These are phyloP conservation scores for Amiota communis DNA, from an alignment of 2,888 invertebrate species.

Conservation along the genomic window DNA sequence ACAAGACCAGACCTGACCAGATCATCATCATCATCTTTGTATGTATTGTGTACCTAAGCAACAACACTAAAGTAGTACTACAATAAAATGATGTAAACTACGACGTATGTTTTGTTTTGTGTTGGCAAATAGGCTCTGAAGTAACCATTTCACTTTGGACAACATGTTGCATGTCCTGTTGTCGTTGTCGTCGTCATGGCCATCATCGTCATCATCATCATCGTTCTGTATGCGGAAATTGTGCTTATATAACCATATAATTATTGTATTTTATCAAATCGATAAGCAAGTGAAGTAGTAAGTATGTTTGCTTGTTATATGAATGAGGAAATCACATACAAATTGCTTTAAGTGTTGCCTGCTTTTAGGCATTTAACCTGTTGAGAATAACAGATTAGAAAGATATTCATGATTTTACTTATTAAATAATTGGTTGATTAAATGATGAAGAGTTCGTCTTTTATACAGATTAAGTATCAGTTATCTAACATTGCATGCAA, in stretches of 20 bases:
- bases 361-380: constrained; percentile 2
- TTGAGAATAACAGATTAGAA: no score
- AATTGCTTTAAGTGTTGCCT: constrained; percentile 1
- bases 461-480: not conserved
- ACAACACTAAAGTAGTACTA: no score
- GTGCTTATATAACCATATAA: constrained; percentile 57
- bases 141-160: constrained; percentile 26
- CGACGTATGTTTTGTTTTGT: no score
- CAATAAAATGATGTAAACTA: no score
- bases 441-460: not conserved
- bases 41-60: no score
- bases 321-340: constrained; percentile 3
- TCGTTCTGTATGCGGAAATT: constrained; percentile 47
- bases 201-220: constrained; percentile 4
- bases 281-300: constrained; percentile 46
- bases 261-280: constrained; percentile 59
- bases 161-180: constrained; percentile 55
- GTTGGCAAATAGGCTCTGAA: not conserved
- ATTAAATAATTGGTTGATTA: not conserved
- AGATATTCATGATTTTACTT: no score
- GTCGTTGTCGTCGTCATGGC: constrained; percentile 1
- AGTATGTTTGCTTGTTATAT: not conserved
- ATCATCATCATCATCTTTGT: no score
- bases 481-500: no score
- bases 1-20: no score